These are phyloP conservation scores for Tolypeutes matacus DNA, from an alignment of 2,797 vertebrate species.

Conservation along the genomic window DNA sequence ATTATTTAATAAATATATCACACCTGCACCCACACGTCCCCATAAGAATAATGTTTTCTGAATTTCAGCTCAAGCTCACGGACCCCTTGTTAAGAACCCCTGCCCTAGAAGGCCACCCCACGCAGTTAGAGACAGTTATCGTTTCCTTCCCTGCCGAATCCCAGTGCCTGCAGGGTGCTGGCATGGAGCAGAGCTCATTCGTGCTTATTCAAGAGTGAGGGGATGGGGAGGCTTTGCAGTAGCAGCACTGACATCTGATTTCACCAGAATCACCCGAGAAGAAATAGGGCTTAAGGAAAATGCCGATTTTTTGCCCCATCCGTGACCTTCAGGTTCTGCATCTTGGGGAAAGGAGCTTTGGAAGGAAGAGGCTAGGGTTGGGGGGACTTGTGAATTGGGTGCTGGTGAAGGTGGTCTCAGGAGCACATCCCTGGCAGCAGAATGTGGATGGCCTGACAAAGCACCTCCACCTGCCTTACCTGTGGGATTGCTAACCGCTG, in stretches of 20 bases:
- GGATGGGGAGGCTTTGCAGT: fast-evolving
- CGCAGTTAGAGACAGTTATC: no score
- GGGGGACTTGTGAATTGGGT: neutral
- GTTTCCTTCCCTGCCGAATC: neutral
- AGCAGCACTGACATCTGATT: fast-evolving
- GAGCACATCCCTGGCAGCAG: no score
- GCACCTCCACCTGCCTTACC: fast-evolving
- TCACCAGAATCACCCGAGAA: fast-evolving
- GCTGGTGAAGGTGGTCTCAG: neutral
- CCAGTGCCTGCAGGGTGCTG: fast-evolving
- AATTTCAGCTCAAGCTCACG: no score
- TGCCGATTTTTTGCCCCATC: fast-evolving
- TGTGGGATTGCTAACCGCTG: neutral
- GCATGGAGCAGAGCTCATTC: fast-evolving
- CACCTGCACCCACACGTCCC: no score
- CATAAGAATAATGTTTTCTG: no score
- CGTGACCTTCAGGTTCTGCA: fast-evolving
- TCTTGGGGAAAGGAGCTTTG: neutral
- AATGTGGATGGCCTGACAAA: neutral
- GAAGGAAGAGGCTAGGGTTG: neutral
- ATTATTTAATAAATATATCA: no score
- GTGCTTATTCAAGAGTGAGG: fast-evolving
- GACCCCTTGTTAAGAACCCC: no score
- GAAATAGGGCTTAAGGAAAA: fast-evolving
- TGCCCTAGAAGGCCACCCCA: no score